These are phyloP conservation scores for Knipowitschia caucasica DNA, from an alignment of 2,797 vertebrate genomes.

Conservation along the genomic window DNA sequence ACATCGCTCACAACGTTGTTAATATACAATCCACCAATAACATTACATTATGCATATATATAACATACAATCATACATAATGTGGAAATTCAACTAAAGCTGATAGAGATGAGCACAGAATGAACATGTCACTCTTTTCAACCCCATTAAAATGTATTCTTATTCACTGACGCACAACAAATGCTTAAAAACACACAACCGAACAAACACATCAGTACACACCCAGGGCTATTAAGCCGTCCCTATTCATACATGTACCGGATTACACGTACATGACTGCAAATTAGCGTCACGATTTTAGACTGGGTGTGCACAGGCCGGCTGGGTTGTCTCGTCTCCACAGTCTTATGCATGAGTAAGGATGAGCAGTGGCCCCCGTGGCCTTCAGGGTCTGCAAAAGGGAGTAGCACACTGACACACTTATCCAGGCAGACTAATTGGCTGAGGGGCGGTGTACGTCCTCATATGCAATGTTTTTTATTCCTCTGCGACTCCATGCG, in stretches of 20 bases:
- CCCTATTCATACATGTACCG: neutral
- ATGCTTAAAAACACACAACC: neutral
- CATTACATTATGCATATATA: no score
- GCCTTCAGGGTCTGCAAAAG: conserved; percentile 50
- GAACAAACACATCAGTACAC: neutral
- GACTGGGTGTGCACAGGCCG: conserved; percentile 28
- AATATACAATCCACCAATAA: no score
- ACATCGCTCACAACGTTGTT: no score
- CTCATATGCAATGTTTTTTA: conserved; percentile 4
- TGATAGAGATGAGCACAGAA: neutral
- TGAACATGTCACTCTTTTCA: neutral
- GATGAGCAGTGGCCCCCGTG: conserved; percentile 48
- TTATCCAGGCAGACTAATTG: conserved; percentile 68
- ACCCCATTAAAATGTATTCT: neutral
- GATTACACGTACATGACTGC: neutral
- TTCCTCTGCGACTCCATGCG: neutral
- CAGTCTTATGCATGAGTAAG: conserved; percentile 70
- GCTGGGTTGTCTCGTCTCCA: conserved; percentile 53
- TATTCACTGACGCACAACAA: conserved; percentile 3
- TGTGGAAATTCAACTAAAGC: neutral
- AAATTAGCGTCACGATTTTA: neutral
- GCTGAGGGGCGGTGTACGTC: conserved; percentile 33
- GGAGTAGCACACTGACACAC: conserved; percentile 70
- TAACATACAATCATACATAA: no score
- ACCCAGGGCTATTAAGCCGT: neutral